A percentile compares a stretch with the other conserved stretches of the same genome.
phyloP scores from a whole-genome alignment of 2,888 invertebrate genomes.

The Ormia ochracea region DNA sequence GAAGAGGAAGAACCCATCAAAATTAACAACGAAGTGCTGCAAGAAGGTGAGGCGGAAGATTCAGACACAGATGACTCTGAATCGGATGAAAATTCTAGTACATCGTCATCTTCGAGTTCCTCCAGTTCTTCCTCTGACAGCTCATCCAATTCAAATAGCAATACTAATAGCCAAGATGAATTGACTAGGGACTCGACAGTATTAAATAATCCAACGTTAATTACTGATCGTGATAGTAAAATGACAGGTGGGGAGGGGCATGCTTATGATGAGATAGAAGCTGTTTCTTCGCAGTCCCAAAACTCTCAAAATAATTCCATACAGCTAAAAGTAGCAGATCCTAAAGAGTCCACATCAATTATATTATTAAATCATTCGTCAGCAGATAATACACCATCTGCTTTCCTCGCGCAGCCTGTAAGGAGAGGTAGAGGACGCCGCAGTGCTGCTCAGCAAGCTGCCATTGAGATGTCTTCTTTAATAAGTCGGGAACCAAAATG shows the following conservation, averaged over 20 bases:
- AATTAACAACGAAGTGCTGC: slow-evolving; percentile 17
- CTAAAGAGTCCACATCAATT: slow-evolving; percentile 71
- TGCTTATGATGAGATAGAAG: slow-evolving; percentile 64
- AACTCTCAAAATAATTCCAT: slow-evolving; percentile 44
- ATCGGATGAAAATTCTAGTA: slow-evolving; percentile 65
- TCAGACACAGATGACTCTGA: slow-evolving; percentile 66
- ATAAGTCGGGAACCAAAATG: slow-evolving; percentile 69
- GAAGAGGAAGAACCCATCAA: slow-evolving; percentile 23
- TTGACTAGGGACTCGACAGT: slow-evolving; percentile 41
- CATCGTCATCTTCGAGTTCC: slow-evolving; percentile 61
- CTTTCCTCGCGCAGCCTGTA: slow-evolving; percentile 51
- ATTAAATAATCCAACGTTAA: neutral
- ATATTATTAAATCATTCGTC: slow-evolving; percentile 67
- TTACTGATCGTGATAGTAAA: slow-evolving; percentile 32
- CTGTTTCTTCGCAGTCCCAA: slow-evolving; percentile 37
- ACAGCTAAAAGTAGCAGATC: slow-evolving; percentile 66
- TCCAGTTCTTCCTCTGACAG: slow-evolving; percentile 61
- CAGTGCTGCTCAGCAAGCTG: slow-evolving; percentile 66
- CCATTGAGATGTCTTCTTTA: slow-evolving; percentile 65
- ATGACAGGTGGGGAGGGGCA: slow-evolving; percentile 55
- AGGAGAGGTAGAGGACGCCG: slow-evolving; percentile 71
- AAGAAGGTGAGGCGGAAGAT: slow-evolving; percentile 63
- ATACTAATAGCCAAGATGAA: slow-evolving; percentile 66
- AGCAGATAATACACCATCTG: neutral
- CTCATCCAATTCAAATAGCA: slow-evolving; percentile 44